Evolutionary conservation across 2,797 vertebrate species (phyloP).

Genomic region (Typhlichthys subterraneus): DNA sequence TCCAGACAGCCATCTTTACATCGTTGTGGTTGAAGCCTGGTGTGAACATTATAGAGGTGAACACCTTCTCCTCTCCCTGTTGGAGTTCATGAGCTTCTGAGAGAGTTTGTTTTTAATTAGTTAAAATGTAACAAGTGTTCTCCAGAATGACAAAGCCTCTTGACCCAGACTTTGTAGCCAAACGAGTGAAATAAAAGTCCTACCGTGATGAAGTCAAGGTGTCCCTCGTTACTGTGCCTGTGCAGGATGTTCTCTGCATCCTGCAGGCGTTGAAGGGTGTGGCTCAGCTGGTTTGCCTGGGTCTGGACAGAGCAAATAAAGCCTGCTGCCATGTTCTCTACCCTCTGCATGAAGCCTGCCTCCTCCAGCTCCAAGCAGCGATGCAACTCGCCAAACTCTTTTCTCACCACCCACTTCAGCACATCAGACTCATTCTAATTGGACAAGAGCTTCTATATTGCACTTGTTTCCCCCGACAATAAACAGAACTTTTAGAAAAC

Average conservation of each 20-base stretch:
- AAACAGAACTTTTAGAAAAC: no score
- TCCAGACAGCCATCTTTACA: conserved; percentile 85
- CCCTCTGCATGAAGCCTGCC: conserved; percentile 75
- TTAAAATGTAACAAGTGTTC: no score
- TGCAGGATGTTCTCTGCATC: conserved; percentile 74
- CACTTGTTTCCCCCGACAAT: background rate
- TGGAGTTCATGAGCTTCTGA: conserved; percentile 51
- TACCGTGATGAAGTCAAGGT: conserved; percentile 83
- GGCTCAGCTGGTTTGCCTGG: conserved; percentile 78
- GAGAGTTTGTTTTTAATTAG: no score
- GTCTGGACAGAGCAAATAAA: conserved; percentile 79
- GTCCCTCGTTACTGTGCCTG: conserved; percentile 73
- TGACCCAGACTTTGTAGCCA: background rate
- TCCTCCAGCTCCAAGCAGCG: conserved; percentile 82
- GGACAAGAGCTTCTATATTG: conserved; percentile 8
- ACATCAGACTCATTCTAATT: conserved; percentile 85
- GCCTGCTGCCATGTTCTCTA: conserved; percentile 71
- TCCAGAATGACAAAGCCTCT: no score
- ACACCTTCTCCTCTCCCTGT: conserved; percentile 62
- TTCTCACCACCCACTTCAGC: conserved; percentile 84
- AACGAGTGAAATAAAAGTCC: background rate
- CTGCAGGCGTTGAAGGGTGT: conserved; percentile 65
- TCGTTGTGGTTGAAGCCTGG: conserved; percentile 84
- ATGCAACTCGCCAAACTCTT: conserved; percentile 84
- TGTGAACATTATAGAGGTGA: conserved; percentile 81